Conservation (phyloP, 1,140 invertebrate species). For the Cotesia glomerata region DNA sequence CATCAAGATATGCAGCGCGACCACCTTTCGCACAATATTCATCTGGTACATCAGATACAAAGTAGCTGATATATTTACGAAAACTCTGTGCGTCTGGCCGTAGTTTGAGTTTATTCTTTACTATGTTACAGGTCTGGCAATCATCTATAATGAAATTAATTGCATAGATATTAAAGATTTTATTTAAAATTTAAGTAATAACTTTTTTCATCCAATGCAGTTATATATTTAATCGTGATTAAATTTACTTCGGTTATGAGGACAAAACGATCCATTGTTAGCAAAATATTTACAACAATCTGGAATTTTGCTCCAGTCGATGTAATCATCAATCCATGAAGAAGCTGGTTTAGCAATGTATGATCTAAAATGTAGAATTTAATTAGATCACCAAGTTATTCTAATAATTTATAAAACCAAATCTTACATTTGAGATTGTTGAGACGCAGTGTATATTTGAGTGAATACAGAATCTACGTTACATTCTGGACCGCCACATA, state of each 20-base stretch:
- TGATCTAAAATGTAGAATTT: constrained; percentile 63
- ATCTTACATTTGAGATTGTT: constrained; percentile 69
- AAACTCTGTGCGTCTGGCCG: constrained; percentile 70
- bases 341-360: constrained; percentile 76
- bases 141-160: background rate
- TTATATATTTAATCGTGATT: background rate
- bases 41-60: constrained; percentile 82
- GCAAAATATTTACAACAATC: constrained; percentile 71
- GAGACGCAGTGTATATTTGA: constrained; percentile 77
- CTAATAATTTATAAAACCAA: background rate
- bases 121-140: constrained; percentile 45
- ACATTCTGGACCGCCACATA: constrained; percentile 79
- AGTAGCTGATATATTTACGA: constrained; percentile 77
- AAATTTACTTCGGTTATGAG: constrained; percentile 56
- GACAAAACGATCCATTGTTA: constrained; percentile 70
- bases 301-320: constrained; percentile 75
- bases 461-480: constrained; percentile 75
- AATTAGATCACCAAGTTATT: too few species aligned
- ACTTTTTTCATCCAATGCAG: too few species aligned
- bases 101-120: constrained; percentile 49
- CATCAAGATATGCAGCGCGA: constrained; percentile 71
- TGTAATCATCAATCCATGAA: constrained; percentile 93
- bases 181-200: background rate
- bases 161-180: background rate
- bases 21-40: constrained; percentile 80